Evolutionary conservation across 2,888 invertebrate genomes (phyloP).

Genomic region (Cheilosia vernalis): DNA sequence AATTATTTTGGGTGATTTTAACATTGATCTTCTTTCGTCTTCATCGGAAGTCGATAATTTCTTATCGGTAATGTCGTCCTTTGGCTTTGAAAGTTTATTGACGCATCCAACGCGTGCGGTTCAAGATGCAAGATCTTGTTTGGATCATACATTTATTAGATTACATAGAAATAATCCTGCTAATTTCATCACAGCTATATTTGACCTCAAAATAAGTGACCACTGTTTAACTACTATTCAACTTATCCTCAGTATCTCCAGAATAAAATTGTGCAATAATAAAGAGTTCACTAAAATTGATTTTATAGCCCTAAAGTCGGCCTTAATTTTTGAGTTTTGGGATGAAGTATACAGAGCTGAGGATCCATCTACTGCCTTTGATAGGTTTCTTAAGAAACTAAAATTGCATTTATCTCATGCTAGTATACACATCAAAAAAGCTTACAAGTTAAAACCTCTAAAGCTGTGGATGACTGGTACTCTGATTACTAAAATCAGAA

Average conservation of each 20-base stretch:
- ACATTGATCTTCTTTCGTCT: constrained; percentile 3
- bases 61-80: background rate
- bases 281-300: background rate
- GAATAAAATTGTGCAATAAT: background rate
- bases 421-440: too few species aligned
- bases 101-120: background rate
- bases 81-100: background rate
- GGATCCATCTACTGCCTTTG: constrained; percentile 18
- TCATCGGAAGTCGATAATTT: constrained; percentile 1
- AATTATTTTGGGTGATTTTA: constrained; percentile 6
- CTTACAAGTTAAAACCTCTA: background rate
- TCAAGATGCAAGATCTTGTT: constrained; percentile 6
- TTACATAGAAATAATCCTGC: background rate
- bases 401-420: too few species aligned
- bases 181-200: background rate
- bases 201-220: constrained; percentile 28
- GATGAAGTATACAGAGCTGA: constrained; percentile 4
- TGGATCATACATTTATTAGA: constrained; percentile 23
- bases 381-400: constrained; percentile 1
- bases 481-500: too few species aligned
- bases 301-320: too few species aligned
- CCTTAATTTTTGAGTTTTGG: constrained; percentile 19
- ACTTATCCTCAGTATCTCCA: constrained; percentile 1
- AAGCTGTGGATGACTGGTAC: too few species aligned
- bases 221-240: background rate